Percentiles rank a stretch among this genome's conserved stretches.
Conservation (phyloP, 2,888 invertebrate species). For the Sturmia bella region DNA sequence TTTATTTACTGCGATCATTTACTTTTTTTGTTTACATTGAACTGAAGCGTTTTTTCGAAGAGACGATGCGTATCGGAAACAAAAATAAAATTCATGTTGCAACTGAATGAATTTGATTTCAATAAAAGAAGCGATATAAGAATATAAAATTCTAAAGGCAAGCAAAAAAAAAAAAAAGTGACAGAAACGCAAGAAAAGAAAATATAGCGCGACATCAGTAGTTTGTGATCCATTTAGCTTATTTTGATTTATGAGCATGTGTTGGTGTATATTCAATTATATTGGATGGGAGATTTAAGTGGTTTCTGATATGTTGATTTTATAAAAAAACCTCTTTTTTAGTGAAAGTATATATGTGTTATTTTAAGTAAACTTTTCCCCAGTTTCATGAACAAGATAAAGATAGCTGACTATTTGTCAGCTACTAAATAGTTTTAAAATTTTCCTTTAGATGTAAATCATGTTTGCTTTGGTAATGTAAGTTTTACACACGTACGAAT, state of each 20-base stretch:
- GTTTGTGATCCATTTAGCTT: constrained; percentile 63
- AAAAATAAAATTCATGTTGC: constrained; percentile 49
- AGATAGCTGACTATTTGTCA: too few species aligned
- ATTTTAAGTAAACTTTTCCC: too few species aligned
- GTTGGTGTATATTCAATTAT: constrained; percentile 5
- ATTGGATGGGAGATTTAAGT: constrained; percentile 34
- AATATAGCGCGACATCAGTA: constrained; percentile 57
- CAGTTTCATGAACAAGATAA: too few species aligned
- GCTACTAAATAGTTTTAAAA: too few species aligned
- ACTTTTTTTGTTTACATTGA: constrained; percentile 50
- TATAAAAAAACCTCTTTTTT: not conserved
- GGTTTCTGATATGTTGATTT: constrained; percentile 15
- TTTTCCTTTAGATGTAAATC: too few species aligned
- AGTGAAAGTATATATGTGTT: too few species aligned
- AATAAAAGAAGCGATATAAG: constrained; percentile 14
- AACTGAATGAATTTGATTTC: constrained; percentile 62
- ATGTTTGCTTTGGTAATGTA: too few species aligned
- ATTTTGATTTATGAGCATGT: constrained; percentile 34
- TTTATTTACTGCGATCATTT: constrained; percentile 20
- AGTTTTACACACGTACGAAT: too few species aligned
- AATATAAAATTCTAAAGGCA: not conserved
- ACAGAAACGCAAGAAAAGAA: constrained; percentile 37
- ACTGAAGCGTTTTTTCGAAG: constrained; percentile 56
- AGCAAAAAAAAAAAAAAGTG: constrained; percentile 29
- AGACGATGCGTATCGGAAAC: constrained; percentile 64